Conservation (phyloP, 2,888 invertebrate species). For the Nomada ruficornis region DNA sequence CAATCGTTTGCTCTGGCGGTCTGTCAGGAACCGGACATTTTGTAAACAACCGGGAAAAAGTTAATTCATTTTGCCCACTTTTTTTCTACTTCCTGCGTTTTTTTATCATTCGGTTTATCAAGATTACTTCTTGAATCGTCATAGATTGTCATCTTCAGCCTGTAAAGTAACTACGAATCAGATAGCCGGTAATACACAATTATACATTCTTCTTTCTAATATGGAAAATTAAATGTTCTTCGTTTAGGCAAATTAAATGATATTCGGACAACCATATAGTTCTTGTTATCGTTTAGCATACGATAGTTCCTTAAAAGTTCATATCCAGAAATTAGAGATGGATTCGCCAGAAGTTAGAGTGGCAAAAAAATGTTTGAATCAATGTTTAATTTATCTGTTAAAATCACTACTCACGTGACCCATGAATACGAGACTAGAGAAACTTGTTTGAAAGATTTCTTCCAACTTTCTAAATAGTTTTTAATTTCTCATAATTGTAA, state of each 20-base stretch:
- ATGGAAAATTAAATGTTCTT: slow-evolving; percentile 12
- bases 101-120: slow-evolving; percentile 21
- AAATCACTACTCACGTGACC: slow-evolving; percentile 42
- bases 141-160: slow-evolving; percentile 17
- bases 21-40: slow-evolving; percentile 74
- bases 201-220: neutral
- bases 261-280: neutral
- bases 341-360: too few relatives aligned
- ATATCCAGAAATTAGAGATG: neutral
- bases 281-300: neutral
- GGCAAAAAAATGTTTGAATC: too few relatives aligned
- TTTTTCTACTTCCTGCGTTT: slow-evolving; percentile 69
- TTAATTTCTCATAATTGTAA: slow-evolving; percentile 6
- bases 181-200: slow-evolving; percentile 23
- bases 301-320: neutral
- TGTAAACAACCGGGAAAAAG: slow-evolving; percentile 76
- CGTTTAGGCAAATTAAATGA: neutral
- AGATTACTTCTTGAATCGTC: slow-evolving; percentile 22
- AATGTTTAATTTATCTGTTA: slow-evolving; percentile 21
- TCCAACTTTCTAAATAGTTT: slow-evolving; percentile 29
- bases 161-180: neutral
- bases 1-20: slow-evolving; percentile 50
- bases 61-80: slow-evolving; percentile 75
- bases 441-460: slow-evolving; percentile 31
- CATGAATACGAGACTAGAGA: neutral